Base-by-base conservation (phyloP, 2,888 invertebrate species). In the Diarsia dahlii region DNA sequence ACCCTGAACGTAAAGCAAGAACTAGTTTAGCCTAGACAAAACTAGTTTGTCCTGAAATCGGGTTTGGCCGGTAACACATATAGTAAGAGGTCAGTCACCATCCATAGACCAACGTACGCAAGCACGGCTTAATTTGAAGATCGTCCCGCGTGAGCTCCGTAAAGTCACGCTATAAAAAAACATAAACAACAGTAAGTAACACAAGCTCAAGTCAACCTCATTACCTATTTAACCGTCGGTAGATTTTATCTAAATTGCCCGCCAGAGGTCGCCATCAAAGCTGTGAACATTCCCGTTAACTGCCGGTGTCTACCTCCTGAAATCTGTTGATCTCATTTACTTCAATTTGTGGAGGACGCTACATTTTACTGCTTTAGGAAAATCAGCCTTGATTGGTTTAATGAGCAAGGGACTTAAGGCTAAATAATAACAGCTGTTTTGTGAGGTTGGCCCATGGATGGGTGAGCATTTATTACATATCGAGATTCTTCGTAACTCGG, bases 261-360 rank as follows among this genome's bases (percentile, higher is more conserved):
- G 60, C 66, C 18, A 63, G 63, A 72, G 46, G 46, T 67, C 52
- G 58, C 39, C 62, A 18, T 28, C 58, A 56, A 39, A 60, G 54
- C n/a, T 56, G 58, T 15, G 70, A 66, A 73, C 48, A 67, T 65
- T 60, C 56, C 52, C 39, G 52, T 28, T 71, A 78, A 78, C 60
- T 65, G 72, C 50, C 50, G 71, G 39, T 58, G n/a, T 56, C n/a
- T 48, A 39, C 71, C 69, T 65, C 46, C 62, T 52, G 1, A 50
- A 81, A 76, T 73, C 71, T 75, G 71, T 50, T 58, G n/a, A 75
- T 75, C 71, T 70, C 58, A 23, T 81, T 76, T 70, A 45, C 48
- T 68, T 68, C 45, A 74, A 81, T 81, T 71, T 68, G 34, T 15
- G 20, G 13, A 75, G 54, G 68, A 68, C 39, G n/a, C 48, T 23